Evolutionary conservation across 2,113 vertebrate species (phyloP), one percentile per base, ranked within the genome.

Genomic region (Prietella phreatophila): DNA sequence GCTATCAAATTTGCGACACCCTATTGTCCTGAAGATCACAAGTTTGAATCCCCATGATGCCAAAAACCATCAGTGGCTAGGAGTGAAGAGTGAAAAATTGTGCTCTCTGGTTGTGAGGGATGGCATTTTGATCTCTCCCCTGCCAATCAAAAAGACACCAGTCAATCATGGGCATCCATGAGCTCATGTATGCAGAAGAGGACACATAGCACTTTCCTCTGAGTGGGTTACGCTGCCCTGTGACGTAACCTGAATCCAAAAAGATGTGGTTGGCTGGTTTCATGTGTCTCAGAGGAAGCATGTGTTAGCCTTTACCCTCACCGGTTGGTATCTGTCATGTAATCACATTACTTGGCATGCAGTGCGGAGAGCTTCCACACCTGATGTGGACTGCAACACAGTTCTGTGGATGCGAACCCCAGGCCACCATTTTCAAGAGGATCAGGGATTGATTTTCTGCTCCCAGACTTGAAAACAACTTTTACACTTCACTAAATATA

Each of bases 291-390:
- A 30, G 14, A 30, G 27, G 53, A n/a, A 81, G 30, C 53, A 81
- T 81, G 30, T 58, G 79, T 20, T 81, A 58, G n/a, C n/a, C 55
- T 82, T 82, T 33, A 82, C 30, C 78, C 55, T 36, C 30, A 82
- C n/a, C 30, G 10, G 17, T 11, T 13, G 19, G 55, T 60, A 82
- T 60, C 55, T 36, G 55, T 82, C 53, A 36, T 36, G 30, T 82
- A 81, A 60, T 60, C 80, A 82, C 55, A 39, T 60, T 60, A 39
- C 33, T 82, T 61, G 56, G 80, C 56, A 82, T 82, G 80, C 80
- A 42, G 33, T 0, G 22, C 20, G 1, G 2, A 27, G 15, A 61
- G 56, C 80, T 42, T 82, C 33, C 30, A 82, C 55, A 60, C 17
- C 19, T 60, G 55, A 60, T 25, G n/a, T 13, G 33, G 55, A 36